phyloP scores from a whole-genome alignment of 2,113 vertebrate species.

The Camelus bactrianus region DNA sequence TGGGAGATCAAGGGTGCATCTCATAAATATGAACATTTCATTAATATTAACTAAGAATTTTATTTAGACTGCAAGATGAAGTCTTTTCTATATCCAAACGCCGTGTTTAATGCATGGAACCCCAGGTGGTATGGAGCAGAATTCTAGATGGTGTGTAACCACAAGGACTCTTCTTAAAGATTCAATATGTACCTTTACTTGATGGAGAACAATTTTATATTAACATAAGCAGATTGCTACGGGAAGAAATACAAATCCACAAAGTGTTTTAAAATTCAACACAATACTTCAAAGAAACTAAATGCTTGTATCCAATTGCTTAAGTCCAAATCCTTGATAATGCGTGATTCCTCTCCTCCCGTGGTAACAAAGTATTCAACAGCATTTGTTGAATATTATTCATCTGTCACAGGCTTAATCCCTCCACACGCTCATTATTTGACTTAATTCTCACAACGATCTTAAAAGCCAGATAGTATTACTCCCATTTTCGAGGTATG shows the following conservation, averaged over 20 bases:
- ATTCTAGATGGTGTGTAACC: background rate
- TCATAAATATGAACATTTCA: background rate
- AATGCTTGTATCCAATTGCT: background rate
- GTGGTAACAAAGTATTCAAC: background rate
- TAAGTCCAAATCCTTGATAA: background rate
- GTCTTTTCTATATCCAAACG: background rate
- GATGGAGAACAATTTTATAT: background rate
- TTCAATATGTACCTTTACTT: background rate
- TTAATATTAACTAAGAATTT: background rate
- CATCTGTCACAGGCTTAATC: background rate
- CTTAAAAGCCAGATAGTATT: background rate
- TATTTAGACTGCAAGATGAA: background rate
- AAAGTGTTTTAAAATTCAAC: conserved; percentile 11
- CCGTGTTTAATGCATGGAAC: background rate
- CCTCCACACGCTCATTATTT: background rate
- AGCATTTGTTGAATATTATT: background rate
- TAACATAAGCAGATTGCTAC: background rate
- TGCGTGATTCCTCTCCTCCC: background rate
- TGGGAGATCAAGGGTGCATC: background rate
- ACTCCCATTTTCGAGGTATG: background rate
- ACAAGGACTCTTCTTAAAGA: background rate
- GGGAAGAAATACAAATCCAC: background rate
- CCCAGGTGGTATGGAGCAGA: background rate
- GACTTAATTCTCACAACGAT: background rate
- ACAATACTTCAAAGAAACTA: background rate